Evolutionary conservation across 2,113 vertebrate species (phyloP), one percentile per base, ranked within the genome.

Genomic region (Chloropsis hardwickii): DNA sequence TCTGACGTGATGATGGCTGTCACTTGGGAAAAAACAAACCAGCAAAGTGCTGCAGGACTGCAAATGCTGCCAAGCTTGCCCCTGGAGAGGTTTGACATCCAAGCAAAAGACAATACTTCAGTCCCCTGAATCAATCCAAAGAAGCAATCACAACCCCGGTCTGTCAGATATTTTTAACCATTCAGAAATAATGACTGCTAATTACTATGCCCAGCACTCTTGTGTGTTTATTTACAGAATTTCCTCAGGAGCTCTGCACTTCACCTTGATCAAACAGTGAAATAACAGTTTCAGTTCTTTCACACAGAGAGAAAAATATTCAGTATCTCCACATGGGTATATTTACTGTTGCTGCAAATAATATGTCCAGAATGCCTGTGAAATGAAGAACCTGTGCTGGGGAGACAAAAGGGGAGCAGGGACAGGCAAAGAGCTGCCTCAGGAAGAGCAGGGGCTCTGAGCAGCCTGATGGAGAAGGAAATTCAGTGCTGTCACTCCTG

Each of bases 301-400:
- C 28, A 53, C 9, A 45, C 3, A 19, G 1, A 48, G 10, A 56
- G 33, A 35, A 48, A 76, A 77, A 84, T 10, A 77, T 2, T 60
- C 44, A 6, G 6, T 25, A 28, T 31, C 22, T 81, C 27, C 37
- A 39, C 27, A 1, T 4, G 13, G 25, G 16, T 18, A 8, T 3
- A 5, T 67, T 67, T 23, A 37, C 25, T 45, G 3, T 1, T 45
- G 33, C 51, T 65, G 40, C 20, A 57, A 62, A 29, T 65, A 7
- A 3, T 4, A 3, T 9, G 22, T 11, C 12, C 50, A 40, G 74
- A 51, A 10, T 6, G 17, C 12, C 20, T 0, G 4, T 40, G 57
- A 54, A 54, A 28, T 1, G 39, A 86, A 12, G 23, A 29, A 22
- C 25, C 53, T 20, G 1, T 14, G 12, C 53, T n/a, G 53, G 20